A percentile compares a stretch with the other conserved stretches of the same genome.
Conservation (phyloP, 2,888 invertebrate species). For the Linnaemya tessellans region DNA sequence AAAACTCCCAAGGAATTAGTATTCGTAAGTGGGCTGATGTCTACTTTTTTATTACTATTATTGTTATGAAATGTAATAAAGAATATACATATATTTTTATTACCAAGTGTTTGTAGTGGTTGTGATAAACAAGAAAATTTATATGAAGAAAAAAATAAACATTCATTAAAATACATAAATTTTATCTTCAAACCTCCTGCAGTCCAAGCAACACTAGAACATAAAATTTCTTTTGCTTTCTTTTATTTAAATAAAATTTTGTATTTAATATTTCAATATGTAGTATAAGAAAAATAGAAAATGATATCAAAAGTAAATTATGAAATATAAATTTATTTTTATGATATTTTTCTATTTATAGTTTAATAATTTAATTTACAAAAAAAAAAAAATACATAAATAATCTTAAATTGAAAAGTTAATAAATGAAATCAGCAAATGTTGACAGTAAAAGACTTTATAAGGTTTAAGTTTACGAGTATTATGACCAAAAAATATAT, state of each 20-base stretch:
- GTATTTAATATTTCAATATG: not conserved
- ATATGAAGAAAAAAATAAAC: too few species aligned
- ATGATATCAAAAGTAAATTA: slow-evolving; percentile 6
- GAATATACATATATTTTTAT: too few species aligned
- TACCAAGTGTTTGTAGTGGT: too few species aligned
- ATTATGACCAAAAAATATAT: not conserved
- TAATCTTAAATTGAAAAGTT: slow-evolving; percentile 7
- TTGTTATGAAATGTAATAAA: too few species aligned
- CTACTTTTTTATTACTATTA: too few species aligned
- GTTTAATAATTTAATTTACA: slow-evolving; percentile 18
- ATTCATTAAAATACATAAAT: not conserved
- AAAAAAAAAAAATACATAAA: slow-evolving; percentile 2
- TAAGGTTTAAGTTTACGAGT: slow-evolving; percentile 6
- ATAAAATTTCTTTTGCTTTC: slow-evolving; percentile 3
- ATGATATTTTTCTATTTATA: not conserved
- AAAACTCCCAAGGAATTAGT: too few species aligned
- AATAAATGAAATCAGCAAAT: slow-evolving; percentile 11
- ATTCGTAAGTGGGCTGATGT: too few species aligned
- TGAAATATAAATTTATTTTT: not conserved
- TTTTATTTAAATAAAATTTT: not conserved
- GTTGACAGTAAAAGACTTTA: not conserved
- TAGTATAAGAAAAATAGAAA: slow-evolving; percentile 6
- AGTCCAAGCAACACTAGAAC: not conserved
- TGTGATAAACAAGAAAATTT: too few species aligned
- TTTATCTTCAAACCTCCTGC: not conserved